Conservation (phyloP, 2,888 invertebrate species). For the Leistus spinibarbis region DNA sequence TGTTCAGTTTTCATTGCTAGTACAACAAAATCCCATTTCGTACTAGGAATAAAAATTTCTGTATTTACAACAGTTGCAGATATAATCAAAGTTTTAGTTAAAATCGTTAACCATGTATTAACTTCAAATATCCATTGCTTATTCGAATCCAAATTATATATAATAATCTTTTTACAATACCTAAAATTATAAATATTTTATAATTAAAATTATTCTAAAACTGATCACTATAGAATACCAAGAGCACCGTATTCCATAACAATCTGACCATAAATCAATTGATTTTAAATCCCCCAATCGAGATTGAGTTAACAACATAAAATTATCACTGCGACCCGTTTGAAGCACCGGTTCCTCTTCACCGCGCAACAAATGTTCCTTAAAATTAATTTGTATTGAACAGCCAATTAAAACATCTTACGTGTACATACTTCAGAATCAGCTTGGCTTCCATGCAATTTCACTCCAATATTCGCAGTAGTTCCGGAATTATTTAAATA, state of each 20-base stretch:
- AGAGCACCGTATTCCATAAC: constrained; percentile 20
- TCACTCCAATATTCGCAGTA: constrained; percentile 28
- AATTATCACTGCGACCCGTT: constrained; percentile 17
- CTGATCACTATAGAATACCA: constrained; percentile 10
- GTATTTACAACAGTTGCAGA: background rate
- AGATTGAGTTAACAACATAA: constrained; percentile 9
- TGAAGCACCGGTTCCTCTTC: constrained; percentile 16
- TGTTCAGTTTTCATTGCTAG: background rate
- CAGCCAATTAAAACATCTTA: background rate
- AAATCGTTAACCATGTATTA: constrained; percentile 24
- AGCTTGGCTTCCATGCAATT: constrained; percentile 7
- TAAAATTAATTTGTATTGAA: background rate
- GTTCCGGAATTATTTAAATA: constrained; percentile 6
- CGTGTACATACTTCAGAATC: constrained; percentile 9
- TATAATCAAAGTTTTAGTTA: constrained; percentile 11
- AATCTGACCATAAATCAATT: constrained; percentile 28
- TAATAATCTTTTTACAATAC: constrained; percentile 17
- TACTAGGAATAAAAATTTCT: background rate
- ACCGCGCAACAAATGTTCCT: constrained; percentile 25
- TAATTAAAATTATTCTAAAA: background rate
- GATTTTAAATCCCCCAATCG: constrained; percentile 12
- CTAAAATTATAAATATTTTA: constrained; percentile 1
- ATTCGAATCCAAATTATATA: constrained; percentile 2
- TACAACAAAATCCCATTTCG: constrained; percentile 12
- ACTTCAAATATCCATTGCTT: constrained; percentile 22